phyloP scores from a whole-genome alignment of 2,797 vertebrate species.

The Ceyx erithaca region DNA sequence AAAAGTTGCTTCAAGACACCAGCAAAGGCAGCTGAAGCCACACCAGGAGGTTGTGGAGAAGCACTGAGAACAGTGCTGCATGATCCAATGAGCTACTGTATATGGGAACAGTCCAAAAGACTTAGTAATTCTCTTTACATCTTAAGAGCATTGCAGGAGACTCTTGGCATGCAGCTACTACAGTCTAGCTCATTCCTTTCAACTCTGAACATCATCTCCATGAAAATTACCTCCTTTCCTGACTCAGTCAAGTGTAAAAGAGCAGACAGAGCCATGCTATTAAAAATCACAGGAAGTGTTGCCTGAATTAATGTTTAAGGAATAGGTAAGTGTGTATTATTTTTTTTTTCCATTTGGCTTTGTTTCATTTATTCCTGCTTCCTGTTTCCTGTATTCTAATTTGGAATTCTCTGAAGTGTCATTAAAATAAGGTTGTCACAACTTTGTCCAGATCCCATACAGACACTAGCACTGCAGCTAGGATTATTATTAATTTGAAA shows the following conservation, averaged over 20 bases:
- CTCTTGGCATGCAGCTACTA: not conserved
- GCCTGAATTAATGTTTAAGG: conserved; percentile 37
- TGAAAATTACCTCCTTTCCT: not conserved
- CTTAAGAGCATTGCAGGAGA: not conserved
- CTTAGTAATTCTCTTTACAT: not conserved
- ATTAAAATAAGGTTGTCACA: conserved; percentile 8
- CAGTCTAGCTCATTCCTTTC: not conserved
- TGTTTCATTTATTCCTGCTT: conserved; percentile 26
- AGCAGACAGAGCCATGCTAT: not conserved
- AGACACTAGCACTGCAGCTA: not conserved
- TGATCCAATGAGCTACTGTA: not conserved
- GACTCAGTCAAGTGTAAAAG: not conserved
- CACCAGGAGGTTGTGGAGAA: not conserved
- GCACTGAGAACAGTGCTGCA: not conserved
- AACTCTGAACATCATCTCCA: not conserved
- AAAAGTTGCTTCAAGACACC: not conserved
- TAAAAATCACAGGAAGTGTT: conserved; percentile 32
- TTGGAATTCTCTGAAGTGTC: conserved; percentile 38
- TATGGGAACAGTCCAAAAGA: not conserved
- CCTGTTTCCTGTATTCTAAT: conserved; percentile 43
- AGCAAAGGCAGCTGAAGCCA: not conserved
- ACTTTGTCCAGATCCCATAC: not conserved
- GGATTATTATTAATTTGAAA: not conserved
- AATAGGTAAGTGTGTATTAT: not conserved
- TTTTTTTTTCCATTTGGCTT: conserved; percentile 25